Evolutionary conservation across 2,113 vertebrate genomes (phyloP).

Genomic region (Indri indri): DNA sequence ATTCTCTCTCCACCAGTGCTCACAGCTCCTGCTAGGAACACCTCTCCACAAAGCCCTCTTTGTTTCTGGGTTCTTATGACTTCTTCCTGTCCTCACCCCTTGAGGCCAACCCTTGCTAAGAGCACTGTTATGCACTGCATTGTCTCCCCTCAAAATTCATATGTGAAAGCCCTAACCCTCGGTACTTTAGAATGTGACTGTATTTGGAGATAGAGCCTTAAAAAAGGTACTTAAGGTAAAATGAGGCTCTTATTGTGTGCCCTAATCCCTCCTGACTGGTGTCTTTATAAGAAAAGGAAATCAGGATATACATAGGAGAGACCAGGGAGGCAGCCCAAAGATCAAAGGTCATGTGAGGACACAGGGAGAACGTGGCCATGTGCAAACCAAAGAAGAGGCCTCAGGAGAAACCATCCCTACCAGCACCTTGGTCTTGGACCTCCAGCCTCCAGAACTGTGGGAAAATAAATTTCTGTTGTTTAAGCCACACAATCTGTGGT

Average conservation of each 20-base stretch:
- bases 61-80: not conserved
- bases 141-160: not conserved
- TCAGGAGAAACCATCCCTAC: not conserved
- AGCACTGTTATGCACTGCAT: not conserved
- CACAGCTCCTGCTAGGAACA: too few relatives aligned
- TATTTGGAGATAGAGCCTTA: not conserved
- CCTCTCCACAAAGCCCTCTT: not conserved
- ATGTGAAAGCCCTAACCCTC: not conserved
- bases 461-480: not conserved
- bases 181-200: not conserved
- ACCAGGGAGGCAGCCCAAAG: too few relatives aligned
- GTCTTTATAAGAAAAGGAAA: not conserved
- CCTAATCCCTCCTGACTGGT: not conserved
- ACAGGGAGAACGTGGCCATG: accelerated
- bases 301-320: not conserved
- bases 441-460: not conserved
- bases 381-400: not conserved
- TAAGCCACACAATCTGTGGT: not conserved
- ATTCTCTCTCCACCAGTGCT: accelerated
- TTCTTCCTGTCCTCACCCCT: not conserved
- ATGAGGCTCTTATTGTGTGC: accelerated
- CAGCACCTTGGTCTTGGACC: not conserved
- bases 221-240: not conserved
- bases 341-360: accelerated
- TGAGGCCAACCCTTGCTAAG: accelerated